phyloP scores from a whole-genome alignment of 2,797 vertebrate species.

The Cyclopterus lumpus region DNA sequence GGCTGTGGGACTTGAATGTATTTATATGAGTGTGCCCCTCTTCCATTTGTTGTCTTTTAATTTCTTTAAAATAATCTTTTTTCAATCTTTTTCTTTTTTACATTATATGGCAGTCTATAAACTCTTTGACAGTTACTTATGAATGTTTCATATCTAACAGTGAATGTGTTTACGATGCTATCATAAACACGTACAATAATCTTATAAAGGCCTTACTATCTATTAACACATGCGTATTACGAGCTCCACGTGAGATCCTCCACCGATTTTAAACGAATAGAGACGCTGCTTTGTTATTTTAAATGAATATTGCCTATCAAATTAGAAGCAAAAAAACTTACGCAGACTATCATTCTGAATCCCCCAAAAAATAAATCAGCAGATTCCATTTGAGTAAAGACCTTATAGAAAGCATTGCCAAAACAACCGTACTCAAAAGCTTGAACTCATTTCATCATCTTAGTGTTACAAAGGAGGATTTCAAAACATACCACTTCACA shows the following conservation, averaged over 20 bases:
- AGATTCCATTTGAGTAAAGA: not conserved
- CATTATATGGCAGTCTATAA: not conserved
- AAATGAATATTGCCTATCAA: not conserved
- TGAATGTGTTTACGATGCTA: not conserved
- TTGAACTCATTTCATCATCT: not conserved
- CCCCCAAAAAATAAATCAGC: not conserved
- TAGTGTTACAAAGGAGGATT: not conserved
- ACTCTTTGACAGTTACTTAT: not conserved
- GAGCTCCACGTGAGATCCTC: not conserved
- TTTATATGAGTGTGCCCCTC: not conserved
- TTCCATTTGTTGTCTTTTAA: too few relatives aligned
- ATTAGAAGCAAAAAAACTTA: not conserved
- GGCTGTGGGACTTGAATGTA: not conserved
- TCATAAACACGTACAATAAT: not conserved
- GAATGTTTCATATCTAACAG: not conserved
- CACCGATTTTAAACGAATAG: not conserved
- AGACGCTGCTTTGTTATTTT: not conserved
- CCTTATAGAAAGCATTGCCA: not conserved
- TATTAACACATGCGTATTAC: not conserved
- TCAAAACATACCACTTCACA: conserved; percentile 19
- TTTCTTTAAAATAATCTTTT: too few relatives aligned
- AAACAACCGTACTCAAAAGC: too few relatives aligned
- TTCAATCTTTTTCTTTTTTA: not conserved
- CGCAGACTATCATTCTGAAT: not conserved
- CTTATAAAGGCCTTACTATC: too few relatives aligned